Evolutionary conservation across 2,113 vertebrate species (phyloP).

Genomic region (Microcebus griseorufus): DNA sequence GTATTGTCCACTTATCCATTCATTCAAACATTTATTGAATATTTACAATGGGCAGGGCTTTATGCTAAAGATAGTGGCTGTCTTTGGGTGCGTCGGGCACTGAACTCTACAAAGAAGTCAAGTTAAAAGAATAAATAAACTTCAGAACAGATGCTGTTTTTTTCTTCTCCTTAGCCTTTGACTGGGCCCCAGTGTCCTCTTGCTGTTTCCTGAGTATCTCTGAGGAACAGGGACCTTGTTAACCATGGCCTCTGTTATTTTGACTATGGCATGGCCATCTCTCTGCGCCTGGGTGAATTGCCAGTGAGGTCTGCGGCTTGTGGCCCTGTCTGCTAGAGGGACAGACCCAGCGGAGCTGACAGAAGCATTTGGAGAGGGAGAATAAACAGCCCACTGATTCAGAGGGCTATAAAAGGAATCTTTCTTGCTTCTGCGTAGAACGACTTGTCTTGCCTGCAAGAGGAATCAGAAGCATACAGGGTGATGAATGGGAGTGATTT

Average conservation of each 20-base stretch:
- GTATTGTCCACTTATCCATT: not conserved
- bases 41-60: not conserved
- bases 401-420: constrained; percentile 22
- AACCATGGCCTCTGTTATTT: not conserved
- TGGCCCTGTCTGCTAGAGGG: not conserved
- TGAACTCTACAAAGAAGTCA: not conserved
- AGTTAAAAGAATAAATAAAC: not conserved
- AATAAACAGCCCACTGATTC: constrained; percentile 50
- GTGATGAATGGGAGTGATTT: constrained; percentile 61
- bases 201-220: not conserved
- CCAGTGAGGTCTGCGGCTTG: not conserved
- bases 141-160: not conserved
- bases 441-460: constrained; percentile 46
- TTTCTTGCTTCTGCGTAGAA: constrained; percentile 11
- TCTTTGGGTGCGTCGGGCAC: not conserved
- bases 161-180: not conserved
- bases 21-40: not conserved
- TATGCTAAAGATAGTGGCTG: not conserved
- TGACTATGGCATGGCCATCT: not conserved
- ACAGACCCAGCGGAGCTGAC: not conserved
- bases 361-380: not conserved
- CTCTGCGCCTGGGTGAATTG: not conserved
- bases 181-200: not conserved
- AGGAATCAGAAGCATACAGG: constrained; percentile 62
- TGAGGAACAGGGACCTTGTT: not conserved